Percentiles rank a stretch among this genome's conserved stretches.
Conservation (phyloP, 2,888 invertebrate species). For the Aethes cnicana region DNA sequence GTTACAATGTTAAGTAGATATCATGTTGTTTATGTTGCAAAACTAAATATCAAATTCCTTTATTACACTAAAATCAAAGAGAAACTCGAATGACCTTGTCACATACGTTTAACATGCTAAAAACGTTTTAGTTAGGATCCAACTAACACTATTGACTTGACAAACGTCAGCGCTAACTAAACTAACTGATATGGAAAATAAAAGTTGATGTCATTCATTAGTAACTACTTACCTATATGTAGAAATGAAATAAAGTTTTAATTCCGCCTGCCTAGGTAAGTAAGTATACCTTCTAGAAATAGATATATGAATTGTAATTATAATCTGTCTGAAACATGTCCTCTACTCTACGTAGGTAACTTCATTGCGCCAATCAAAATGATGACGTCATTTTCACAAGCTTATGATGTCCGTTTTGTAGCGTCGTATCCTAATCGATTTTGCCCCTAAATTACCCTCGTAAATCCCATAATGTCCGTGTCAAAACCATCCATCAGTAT, state of each 20-base stretch:
- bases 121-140: slow-evolving; percentile 1
- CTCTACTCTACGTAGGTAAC: too few species aligned
- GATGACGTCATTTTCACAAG: too few species aligned
- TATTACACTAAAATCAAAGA: too few species aligned
- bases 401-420: neutral
- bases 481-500: slow-evolving; percentile 51
- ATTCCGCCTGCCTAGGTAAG: too few species aligned
- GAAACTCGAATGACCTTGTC: neutral
- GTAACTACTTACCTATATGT: too few species aligned
- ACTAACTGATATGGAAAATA: slow-evolving; percentile 5
- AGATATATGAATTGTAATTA: too few species aligned
- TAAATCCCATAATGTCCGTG: slow-evolving; percentile 39
- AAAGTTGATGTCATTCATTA: slow-evolving; percentile 1
- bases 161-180: neutral
- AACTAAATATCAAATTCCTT: too few species aligned
- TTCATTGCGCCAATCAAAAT: too few species aligned
- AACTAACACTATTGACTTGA: neutral
- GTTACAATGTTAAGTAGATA: slow-evolving; percentile 6
- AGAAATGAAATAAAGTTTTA: too few species aligned
- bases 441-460: slow-evolving; percentile 42
- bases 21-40: neutral
- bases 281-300: too few species aligned
- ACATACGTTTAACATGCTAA: slow-evolving; percentile 12
- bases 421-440: slow-evolving; percentile 17
- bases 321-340: too few species aligned